These are phyloP conservation scores for Ictalurus furcatus DNA, from an alignment of 2,113 vertebrate genomes.

Conservation along the genomic window DNA sequence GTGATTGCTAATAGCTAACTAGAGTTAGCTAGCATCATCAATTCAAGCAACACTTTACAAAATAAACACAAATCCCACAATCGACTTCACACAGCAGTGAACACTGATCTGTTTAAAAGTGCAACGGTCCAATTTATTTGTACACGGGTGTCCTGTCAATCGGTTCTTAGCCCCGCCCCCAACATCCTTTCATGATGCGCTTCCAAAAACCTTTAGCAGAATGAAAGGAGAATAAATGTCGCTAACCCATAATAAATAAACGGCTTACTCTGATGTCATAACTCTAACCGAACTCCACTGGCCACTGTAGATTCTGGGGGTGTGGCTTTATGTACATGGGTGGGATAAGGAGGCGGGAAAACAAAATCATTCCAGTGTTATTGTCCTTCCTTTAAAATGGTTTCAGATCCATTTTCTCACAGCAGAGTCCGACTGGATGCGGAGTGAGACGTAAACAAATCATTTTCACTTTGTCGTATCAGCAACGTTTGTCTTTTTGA, in stretches of 20 bases:
- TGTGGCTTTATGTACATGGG: neutral
- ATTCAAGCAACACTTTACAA: neutral
- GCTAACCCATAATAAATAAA: neutral
- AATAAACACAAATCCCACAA: neutral
- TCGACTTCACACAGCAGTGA: neutral
- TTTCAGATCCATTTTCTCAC: neutral
- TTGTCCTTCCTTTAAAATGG: neutral
- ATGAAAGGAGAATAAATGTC: neutral
- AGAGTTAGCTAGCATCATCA: neutral
- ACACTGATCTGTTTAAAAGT: neutral
- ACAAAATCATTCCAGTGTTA: neutral
- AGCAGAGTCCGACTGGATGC: neutral
- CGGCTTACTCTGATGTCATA: neutral
- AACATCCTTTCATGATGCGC: neutral
- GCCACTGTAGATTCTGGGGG: neutral
- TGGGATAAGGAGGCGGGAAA: neutral
- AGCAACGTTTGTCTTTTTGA: neutral
- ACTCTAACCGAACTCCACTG: neutral
- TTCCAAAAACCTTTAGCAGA: neutral
- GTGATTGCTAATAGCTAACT: neutral
- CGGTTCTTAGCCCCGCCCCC: neutral
- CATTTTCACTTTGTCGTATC: neutral
- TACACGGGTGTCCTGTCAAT: neutral
- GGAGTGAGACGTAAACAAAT: neutral
- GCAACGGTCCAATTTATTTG: neutral